A percentile compares a stretch with the other conserved stretches of the same genome.
phyloP scores from a whole-genome alignment of 1,140 invertebrate species.

The Bombus fervidus region DNA sequence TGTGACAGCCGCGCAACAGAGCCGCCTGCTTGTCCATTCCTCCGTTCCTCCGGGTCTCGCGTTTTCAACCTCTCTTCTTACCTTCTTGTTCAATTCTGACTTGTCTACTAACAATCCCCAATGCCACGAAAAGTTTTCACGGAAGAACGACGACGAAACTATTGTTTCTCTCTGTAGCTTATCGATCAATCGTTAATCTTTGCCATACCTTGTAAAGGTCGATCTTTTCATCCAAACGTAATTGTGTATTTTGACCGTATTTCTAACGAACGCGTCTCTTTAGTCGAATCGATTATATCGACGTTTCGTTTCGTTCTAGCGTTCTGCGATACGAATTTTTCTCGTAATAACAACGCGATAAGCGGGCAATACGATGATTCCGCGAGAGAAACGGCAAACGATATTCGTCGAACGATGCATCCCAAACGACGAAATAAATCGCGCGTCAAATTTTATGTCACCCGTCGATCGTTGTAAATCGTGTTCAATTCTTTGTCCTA shows the following conservation, averaged over 20 bases:
- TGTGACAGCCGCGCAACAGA: conserved; percentile 25
- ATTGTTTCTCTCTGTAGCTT: neutral
- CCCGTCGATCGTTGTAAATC: neutral
- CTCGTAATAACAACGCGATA: neutral
- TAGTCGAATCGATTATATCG: neutral
- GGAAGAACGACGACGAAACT: neutral
- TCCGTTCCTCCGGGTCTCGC: neutral
- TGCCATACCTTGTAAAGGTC: no score
- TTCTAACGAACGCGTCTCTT: no score
- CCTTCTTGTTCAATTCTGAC: conserved; percentile 14
- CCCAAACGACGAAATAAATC: neutral
- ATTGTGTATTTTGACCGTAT: no score
- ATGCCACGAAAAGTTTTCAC: neutral
- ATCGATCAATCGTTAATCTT: neutral
- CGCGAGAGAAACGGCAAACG: neutral
- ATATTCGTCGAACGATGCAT: no score
- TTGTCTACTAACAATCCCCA: conserved; percentile 17
- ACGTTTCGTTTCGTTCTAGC: neutral
- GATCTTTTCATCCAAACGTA: no score
- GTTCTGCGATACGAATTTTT: neutral
- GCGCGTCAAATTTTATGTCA: neutral
- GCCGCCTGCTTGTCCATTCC: neutral
- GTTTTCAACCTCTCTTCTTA: neutral
- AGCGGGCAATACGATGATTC: neutral
- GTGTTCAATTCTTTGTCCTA: neutral